A percentile compares a stretch with the other conserved stretches of the same genome.
Evolutionary conservation across 2,797 vertebrate genomes (phyloP).

Genomic region (Gymnoscopelus microlampas): DNA sequence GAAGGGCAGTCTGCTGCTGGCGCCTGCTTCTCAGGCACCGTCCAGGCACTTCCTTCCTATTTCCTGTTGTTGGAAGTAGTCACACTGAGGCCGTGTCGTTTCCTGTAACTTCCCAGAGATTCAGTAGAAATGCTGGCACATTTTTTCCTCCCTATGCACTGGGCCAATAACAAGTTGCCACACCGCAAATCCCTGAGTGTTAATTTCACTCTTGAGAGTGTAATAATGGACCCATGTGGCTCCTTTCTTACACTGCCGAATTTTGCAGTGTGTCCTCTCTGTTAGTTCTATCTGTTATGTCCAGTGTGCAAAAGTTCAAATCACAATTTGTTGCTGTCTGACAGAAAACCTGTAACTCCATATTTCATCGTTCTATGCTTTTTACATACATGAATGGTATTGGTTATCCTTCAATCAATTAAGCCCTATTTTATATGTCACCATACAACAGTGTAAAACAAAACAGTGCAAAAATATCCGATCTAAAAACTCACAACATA

Average conservation of each 20-base stretch:
- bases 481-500: no score
- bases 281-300: not conserved
- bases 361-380: no score
- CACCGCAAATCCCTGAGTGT: not conserved
- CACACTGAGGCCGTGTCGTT: slow-evolving; percentile 65
- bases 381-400: no score
- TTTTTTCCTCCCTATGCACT: slow-evolving; percentile 33
- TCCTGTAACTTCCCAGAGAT: slow-evolving; percentile 70
- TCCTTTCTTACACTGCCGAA: no score
- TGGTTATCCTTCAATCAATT: no score
- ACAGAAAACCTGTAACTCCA: no score
- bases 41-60: slow-evolving; percentile 80
- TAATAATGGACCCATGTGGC: no score
- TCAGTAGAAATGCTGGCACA: slow-evolving; percentile 55
- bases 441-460: no score
- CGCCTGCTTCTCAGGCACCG: slow-evolving; percentile 57
- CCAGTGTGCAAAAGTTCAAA: not conserved
- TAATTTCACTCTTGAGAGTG: not conserved
- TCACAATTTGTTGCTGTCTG: not conserved
- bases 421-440: no score
- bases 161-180: not conserved
- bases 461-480: no score
- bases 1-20: slow-evolving; percentile 31
- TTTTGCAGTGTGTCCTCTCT: not conserved
- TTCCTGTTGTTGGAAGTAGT: slow-evolving; percentile 83